phyloP scores from a whole-genome alignment of 2,888 invertebrate species.

The Plutella xylostella region DNA sequence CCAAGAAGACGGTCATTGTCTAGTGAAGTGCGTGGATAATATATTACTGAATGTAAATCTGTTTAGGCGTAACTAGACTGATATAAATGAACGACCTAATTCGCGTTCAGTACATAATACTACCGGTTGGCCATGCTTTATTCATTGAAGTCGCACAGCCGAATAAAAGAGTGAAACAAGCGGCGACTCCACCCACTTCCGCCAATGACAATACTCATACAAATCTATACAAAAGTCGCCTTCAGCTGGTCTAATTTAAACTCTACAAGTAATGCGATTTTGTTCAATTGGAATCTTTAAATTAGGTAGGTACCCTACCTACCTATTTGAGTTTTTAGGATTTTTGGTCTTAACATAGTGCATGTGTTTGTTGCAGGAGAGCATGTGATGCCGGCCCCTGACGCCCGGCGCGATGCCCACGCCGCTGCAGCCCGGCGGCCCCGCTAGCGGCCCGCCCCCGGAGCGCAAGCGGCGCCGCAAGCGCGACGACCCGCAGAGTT shows the following conservation, averaged over 20 bases:
- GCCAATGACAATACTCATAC: slow-evolving; percentile 37
- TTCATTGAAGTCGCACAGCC: slow-evolving; percentile 7
- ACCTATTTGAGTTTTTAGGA: not conserved
- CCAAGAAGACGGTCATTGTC: not conserved
- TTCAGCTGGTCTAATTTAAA: slow-evolving; percentile 31
- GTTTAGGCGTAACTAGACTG: not conserved
- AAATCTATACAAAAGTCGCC: slow-evolving; percentile 53
- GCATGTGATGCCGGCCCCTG: slow-evolving; percentile 72
- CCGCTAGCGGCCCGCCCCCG: slow-evolving; percentile 71
- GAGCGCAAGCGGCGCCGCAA: slow-evolving; percentile 73
- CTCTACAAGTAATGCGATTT: not conserved
- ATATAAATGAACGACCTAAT: not conserved
- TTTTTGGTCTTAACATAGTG: not conserved
- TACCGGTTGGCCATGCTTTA: not conserved
- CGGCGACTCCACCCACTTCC: slow-evolving; percentile 51
- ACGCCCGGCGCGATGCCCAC: slow-evolving; percentile 72
- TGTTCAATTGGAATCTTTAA: too few species aligned
- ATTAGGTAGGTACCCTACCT: not conserved
- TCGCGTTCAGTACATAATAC: not conserved
- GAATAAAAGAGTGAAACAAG: slow-evolving; percentile 49
- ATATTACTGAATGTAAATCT: not conserved
- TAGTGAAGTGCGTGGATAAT: not conserved
- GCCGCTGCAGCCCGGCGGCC: slow-evolving; percentile 72
- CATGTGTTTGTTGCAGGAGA: slow-evolving; percentile 56
- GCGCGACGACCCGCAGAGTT: slow-evolving; percentile 72